Base-by-base conservation (phyloP, 2,797 vertebrate genomes). In the Cuculus canorus region DNA sequence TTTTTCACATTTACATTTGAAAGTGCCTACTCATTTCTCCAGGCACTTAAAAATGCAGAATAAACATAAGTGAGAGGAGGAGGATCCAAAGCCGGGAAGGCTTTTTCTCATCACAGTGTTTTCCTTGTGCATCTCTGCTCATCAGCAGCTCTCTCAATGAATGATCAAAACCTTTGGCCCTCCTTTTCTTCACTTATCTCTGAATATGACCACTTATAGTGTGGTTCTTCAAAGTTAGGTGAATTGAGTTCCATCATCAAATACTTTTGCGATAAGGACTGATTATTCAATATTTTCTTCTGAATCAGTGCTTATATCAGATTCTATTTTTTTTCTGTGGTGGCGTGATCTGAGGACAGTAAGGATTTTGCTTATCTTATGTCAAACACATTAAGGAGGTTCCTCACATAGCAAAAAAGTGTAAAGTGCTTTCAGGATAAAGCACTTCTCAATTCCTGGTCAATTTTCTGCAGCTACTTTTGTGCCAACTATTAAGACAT, bases 1-100 rank as follows among this genome's bases (percentile, higher is more conserved):
- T 94, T 96, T 92, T 72, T 23, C 77, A 70, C 69, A 96, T 96
- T 95, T 96, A 91, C 96, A 95, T 94, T 96, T 94, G 92, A 96
- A 96, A 95, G 91, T 95, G 93, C 91, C 76, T 91, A 1, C 76
- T 91, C 11, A 1, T 96, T 92, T 93, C 95, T 96, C 63, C 82
- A 88, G 95, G 95, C 92, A 16, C 69, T 92, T 59, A 47, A 86
- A 83, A 78, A 66, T 11, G 33, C 82, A 96, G 95, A 96, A 6
- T 75, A 96, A 93, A 96, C 89, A 89, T 10, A 65, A 96, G 85
- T 2, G 47, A 56, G 85, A 94, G 54, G 77, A 11, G 2, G 41
- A 94, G 79, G 81, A 89, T 57, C 71, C 56, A 53, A 12, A 93
- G 75, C 68, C 4, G 5, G 61, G 18, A 37, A 92, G 78, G 75